Base-by-base conservation (phyloP, 2,113 vertebrate genomes). In the Hipposideros armiger region DNA sequence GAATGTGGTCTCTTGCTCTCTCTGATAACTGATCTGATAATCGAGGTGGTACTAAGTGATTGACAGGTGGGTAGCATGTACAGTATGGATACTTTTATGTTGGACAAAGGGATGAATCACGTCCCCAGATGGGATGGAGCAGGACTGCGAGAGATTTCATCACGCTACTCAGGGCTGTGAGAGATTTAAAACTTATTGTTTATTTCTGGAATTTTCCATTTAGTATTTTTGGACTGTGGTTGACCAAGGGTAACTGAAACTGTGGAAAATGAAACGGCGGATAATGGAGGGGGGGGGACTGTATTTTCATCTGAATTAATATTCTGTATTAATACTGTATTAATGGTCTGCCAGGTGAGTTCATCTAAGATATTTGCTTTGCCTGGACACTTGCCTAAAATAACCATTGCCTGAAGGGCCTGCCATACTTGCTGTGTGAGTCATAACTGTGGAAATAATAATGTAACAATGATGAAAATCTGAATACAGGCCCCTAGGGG, bases 301-400 rank as follows among this genome's bases (percentile, higher is more conserved):
- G 28, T 64, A 32, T 22, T 64, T 47, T 32, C 11, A 14, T 45
- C 42, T 19, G 28, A 45, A 45, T 19, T 42, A 32, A 62, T 62
- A 82, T 45, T 45, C 17, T 83, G 58, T 14, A 64, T 93, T 91
- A 96, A 94, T 69, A 95, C 30, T 64, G 80, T 8, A 47, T 94
- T 90, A 96, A 94, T 69, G 93, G 95, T 94, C 87, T 95, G 86
- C 86, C 70, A 95, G 94, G 62, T 47, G 81, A 78, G 84, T 90
- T 77, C 83, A 92, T 97, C 94, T 90, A 98, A 98, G 92, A 92
- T 77, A 92, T 83, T 98, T 96, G 90, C 95, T 97, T 96, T 88
- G 77, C 82, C 83, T 98, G 97, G 97, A 94, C 67, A 78, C 82
- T 77, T 83, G 97, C 97, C 98, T 97, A 97, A 97, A 98, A 98